Conservation (phyloP, 2,113 vertebrate genomes). For the Tenebrosternarchus preto region DNA sequence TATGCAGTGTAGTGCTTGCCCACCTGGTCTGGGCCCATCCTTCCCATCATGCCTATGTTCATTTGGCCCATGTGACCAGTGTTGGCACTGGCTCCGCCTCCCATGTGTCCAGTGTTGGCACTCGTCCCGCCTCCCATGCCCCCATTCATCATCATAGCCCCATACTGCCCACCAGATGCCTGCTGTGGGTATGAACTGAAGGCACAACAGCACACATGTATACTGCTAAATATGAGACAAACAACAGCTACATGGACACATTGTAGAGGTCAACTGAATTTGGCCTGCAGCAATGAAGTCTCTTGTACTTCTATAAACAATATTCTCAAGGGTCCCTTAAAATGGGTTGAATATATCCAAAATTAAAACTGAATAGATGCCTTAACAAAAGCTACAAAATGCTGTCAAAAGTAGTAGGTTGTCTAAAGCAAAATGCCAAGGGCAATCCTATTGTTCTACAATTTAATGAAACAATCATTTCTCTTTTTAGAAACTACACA, state of each 20-base stretch:
- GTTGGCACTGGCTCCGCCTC: slow-evolving; percentile 60
- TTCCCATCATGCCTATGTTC: slow-evolving; percentile 85
- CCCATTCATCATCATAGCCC: slow-evolving; percentile 86
- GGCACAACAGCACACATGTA: not conserved
- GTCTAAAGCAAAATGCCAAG: too few relatives aligned
- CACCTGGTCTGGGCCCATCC: slow-evolving; percentile 92
- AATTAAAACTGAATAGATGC: too few relatives aligned
- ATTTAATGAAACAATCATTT: too few relatives aligned
- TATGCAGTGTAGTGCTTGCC: not conserved
- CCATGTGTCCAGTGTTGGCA: slow-evolving; percentile 64
- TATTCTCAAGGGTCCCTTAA: too few relatives aligned
- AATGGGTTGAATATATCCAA: too few relatives aligned
- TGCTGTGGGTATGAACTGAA: slow-evolving; percentile 87
- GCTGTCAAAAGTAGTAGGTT: too few relatives aligned
- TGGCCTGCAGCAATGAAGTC: too few relatives aligned
- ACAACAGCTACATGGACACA: not conserved
- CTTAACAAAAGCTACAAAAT: too few relatives aligned
- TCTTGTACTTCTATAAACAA: too few relatives aligned
- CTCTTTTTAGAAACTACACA: too few relatives aligned
- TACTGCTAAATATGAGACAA: slow-evolving; percentile 5
- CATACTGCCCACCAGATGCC: slow-evolving; percentile 74
- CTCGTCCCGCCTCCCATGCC: slow-evolving; percentile 67
- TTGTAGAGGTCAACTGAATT: too few relatives aligned
- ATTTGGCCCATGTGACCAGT: slow-evolving; percentile 74
- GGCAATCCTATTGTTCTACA: too few relatives aligned